Percentiles rank a stretch among this genome's conserved stretches.
phyloP scores from a whole-genome alignment of 2,113 vertebrate species.

The Corydoras sp. region DNA sequence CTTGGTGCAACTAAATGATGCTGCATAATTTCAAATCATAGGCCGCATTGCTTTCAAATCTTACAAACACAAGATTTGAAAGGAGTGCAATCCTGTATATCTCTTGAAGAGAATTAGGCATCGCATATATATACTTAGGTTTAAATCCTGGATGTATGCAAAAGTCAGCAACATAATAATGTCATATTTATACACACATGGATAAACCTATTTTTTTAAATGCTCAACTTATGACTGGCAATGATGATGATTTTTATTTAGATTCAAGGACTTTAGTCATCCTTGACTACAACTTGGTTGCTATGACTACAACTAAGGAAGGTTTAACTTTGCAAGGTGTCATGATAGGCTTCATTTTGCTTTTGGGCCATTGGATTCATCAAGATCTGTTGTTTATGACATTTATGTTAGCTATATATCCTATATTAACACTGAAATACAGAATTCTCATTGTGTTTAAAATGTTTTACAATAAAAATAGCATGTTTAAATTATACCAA shows the following conservation, averaged over 20 bases:
- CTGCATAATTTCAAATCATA: no score
- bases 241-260: not conserved
- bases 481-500: no score
- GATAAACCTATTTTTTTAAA: not conserved
- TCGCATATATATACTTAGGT: no score
- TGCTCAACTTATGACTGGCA: not conserved
- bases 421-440: not conserved
- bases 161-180: no score
- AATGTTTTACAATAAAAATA: no score
- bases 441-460: not conserved
- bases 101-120: no score
- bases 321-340: not conserved
- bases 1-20: no score
- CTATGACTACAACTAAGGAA: not conserved
- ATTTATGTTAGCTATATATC: not conserved
- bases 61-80: no score
- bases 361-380: not conserved
- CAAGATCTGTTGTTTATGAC: not conserved
- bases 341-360: not conserved
- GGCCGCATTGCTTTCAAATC: no score
- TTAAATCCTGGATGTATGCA: no score
- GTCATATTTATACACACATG: no score
- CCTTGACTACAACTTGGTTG: constrained; percentile 6
- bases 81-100: no score
- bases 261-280: not conserved